A percentile compares a stretch with the other conserved stretches of the same genome.
phyloP scores from a whole-genome alignment of 2,797 vertebrate species.

The Erpetoichthys calabaricus region DNA sequence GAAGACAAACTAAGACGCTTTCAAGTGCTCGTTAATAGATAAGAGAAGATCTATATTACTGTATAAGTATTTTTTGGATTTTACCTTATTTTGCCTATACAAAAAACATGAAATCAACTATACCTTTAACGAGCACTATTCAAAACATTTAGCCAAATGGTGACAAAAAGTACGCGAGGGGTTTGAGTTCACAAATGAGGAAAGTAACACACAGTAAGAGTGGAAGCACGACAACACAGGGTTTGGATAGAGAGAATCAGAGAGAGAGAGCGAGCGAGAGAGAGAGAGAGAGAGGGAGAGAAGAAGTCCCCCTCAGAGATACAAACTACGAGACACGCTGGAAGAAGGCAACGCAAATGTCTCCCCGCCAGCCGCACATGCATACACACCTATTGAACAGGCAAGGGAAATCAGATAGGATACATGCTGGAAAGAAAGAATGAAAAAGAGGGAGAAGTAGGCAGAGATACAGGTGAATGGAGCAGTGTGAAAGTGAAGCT shows the following conservation, averaged over 20 bases:
- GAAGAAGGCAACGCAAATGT: conserved; percentile 19
- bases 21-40: too few species aligned
- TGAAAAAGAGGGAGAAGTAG: background rate
- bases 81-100: too few species aligned
- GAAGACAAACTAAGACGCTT: too few species aligned
- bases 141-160: conserved; percentile 3
- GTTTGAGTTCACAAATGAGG: background rate
- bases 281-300: conserved; percentile 2
- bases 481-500: conserved; percentile 14
- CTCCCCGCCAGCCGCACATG: conserved; percentile 16
- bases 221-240: conserved; percentile 1
- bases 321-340: conserved; percentile 5
- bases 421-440: conserved; percentile 1
- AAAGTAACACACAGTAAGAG: background rate
- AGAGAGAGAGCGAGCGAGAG: conserved; percentile 12
- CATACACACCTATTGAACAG: conserved; percentile 15
- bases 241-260: conserved; percentile 10
- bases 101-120: conserved; percentile 1
- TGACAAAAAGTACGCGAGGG: conserved; percentile 6
- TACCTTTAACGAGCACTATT: conserved; percentile 2
- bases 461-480: background rate
- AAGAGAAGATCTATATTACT: too few species aligned
- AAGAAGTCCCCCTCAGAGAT: conserved; percentile 18
- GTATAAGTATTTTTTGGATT: too few species aligned
- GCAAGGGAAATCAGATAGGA: conserved; percentile 12